A percentile compares a stretch with the other conserved stretches of the same genome.
phyloP scores from a whole-genome alignment of 1,140 invertebrate genomes.

The Trachymyrmex septentrionalis region DNA sequence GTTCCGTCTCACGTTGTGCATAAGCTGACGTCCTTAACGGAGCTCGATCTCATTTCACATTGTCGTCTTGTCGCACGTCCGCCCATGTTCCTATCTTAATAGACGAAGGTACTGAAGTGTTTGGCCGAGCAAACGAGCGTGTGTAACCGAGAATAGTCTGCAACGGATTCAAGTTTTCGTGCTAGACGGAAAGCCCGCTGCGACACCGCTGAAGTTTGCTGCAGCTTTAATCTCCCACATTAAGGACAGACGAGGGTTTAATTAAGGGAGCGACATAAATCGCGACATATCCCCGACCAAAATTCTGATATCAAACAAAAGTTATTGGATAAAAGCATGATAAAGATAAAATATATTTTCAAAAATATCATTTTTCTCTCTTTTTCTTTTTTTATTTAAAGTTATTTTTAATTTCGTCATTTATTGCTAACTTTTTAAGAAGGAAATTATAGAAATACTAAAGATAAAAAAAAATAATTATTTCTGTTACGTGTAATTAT shows the following conservation, averaged over 20 bases:
- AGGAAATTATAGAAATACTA: too few species aligned
- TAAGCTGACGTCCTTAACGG: slow-evolving; percentile 47
- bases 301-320: slow-evolving; percentile 10
- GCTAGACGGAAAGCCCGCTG: slow-evolving; percentile 58
- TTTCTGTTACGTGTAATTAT: too few species aligned
- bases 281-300: slow-evolving; percentile 45
- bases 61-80: slow-evolving; percentile 48
- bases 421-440: background rate
- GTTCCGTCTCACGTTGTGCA: slow-evolving; percentile 42
- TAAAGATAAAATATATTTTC: slow-evolving; percentile 14
- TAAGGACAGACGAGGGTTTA: slow-evolving; percentile 65
- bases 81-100: slow-evolving; percentile 64
- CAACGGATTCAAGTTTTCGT: slow-evolving; percentile 57
- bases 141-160: slow-evolving; percentile 50
- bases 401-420: background rate
- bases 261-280: slow-evolving; percentile 76
- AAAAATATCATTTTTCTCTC: background rate
- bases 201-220: slow-evolving; percentile 62
- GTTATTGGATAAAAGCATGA: slow-evolving; percentile 7
- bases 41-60: slow-evolving; percentile 43
- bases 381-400: background rate
- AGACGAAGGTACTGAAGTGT: slow-evolving; percentile 73
- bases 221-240: slow-evolving; percentile 64
- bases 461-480: too few species aligned
- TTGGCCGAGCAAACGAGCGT: slow-evolving; percentile 51